phyloP scores from a whole-genome alignment of 1,140 invertebrate genomes.

The Proctacanthus coquilletti region DNA sequence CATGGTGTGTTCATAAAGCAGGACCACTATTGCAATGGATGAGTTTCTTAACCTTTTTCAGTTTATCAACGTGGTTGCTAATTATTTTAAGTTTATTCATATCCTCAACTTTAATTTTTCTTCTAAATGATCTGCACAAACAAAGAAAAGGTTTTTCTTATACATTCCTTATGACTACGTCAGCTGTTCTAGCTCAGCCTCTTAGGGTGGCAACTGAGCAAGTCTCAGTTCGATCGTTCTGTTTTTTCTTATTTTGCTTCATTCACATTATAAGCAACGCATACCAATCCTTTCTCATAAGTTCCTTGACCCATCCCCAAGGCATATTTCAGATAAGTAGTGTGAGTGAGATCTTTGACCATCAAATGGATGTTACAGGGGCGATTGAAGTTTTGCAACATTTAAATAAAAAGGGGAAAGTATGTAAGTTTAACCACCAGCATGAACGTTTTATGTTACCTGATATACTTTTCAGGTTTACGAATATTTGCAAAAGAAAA shows the following conservation, averaged over 20 bases:
- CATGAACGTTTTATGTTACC: not conserved
- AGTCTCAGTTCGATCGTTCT: constrained; percentile 9
- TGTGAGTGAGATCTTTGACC: constrained; percentile 16
- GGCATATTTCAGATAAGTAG: constrained; percentile 15
- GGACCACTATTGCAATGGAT: constrained; percentile 16
- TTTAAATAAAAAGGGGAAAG: constrained; percentile 22
- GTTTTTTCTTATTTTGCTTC: constrained; percentile 14
- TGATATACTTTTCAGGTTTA: constrained; percentile 12
- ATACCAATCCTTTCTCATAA: constrained; percentile 24
- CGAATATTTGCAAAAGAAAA: constrained; percentile 23
- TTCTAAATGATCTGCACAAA: constrained; percentile 10
- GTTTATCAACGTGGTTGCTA: constrained; percentile 11
- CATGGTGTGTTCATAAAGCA: constrained; percentile 23
- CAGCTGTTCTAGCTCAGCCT: constrained; percentile 17
- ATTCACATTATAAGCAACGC: constrained; percentile 21
- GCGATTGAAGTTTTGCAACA: constrained; percentile 21
- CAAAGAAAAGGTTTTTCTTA: constrained; percentile 11
- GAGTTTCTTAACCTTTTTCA: constrained; percentile 20
- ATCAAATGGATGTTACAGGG: constrained; percentile 21
- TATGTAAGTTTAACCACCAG: no score
- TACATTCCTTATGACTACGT: constrained; percentile 14
- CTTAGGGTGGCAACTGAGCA: constrained; percentile 7
- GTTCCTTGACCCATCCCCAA: constrained; percentile 20
- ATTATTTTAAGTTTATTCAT: constrained; percentile 11
- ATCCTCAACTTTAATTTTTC: constrained; percentile 12